A percentile compares a stretch with the other conserved stretches of the same genome.
phyloP scores from a whole-genome alignment of 2,888 invertebrate genomes.

The Stomorhina lunata region DNA sequence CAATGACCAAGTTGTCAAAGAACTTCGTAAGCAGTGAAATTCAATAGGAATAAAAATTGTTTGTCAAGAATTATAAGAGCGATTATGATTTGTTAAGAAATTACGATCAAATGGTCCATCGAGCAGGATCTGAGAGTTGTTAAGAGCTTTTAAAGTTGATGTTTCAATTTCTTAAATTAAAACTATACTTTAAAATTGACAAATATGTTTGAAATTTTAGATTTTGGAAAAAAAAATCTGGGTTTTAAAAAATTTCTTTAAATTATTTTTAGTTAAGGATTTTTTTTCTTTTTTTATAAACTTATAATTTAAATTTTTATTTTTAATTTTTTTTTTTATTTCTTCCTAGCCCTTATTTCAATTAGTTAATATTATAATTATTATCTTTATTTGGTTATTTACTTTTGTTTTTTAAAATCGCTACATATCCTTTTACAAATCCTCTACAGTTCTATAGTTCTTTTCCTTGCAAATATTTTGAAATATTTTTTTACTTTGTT shows the following conservation, averaged over 20 bases:
- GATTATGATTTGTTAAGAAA: too few relatives aligned
- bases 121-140: too few relatives aligned
- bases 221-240: not conserved
- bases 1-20: too few relatives aligned
- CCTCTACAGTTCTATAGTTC: not conserved
- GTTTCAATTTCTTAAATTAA: not conserved
- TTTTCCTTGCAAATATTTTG: not conserved
- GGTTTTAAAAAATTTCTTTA: not conserved
- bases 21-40: too few relatives aligned
- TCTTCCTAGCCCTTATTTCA: not conserved
- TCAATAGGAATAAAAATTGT: too few relatives aligned
- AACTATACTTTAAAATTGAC: not conserved
- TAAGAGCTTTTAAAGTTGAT: too few relatives aligned
- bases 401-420: not conserved
- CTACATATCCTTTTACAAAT: slow-evolving; percentile 24
- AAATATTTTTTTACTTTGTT: slow-evolving; percentile 1
- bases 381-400: not conserved
- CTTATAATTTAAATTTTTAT: too few relatives aligned
- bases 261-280: not conserved
- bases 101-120: too few relatives aligned
- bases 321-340: not conserved
- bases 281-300: not conserved
- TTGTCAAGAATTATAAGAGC: too few relatives aligned
- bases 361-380: not conserved
- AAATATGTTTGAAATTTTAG: not conserved